Conservation (phyloP, 2,797 vertebrate species). For the Gymnoscopelus braueri region DNA sequence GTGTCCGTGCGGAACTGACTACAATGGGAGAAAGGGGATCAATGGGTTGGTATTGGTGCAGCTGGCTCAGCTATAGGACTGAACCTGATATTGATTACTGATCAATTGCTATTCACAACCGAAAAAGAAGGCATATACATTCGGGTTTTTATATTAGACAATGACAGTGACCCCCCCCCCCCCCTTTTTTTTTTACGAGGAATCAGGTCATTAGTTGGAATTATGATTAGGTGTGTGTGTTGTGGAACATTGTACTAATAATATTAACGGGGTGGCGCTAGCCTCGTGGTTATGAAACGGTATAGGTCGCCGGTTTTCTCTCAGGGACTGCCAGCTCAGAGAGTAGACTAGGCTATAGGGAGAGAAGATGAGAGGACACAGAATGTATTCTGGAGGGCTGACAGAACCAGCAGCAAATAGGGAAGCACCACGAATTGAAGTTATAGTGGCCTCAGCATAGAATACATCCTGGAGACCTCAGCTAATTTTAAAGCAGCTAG, state of each 20-base stretch:
- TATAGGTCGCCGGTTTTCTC: slow-evolving; percentile 47
- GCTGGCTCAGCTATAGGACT: neutral
- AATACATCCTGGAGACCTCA: slow-evolving; percentile 30
- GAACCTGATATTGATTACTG: slow-evolving; percentile 49
- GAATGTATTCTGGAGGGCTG: slow-evolving; percentile 50
- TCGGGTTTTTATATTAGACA: slow-evolving; percentile 2
- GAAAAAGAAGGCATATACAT: slow-evolving; percentile 2
- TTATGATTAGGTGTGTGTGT: slow-evolving; percentile 16
- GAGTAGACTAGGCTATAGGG: too few species aligned
- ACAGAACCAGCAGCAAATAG: slow-evolving; percentile 41
- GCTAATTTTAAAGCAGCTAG: slow-evolving; percentile 5
- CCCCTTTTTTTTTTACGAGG: neutral
- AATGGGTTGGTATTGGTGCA: slow-evolving; percentile 27
- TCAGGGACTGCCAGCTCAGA: slow-evolving; percentile 36
- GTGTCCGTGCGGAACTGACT: slow-evolving; percentile 14
- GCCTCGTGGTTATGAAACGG: neutral
- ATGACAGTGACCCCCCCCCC: neutral
- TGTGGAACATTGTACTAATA: slow-evolving; percentile 56
- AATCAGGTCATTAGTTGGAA: neutral
- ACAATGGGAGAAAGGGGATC: slow-evolving; percentile 31
- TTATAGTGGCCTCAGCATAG: slow-evolving; percentile 40
- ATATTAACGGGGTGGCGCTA: neutral
- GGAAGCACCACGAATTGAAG: slow-evolving; percentile 43
- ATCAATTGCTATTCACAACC: slow-evolving; percentile 29
- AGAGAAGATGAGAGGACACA: slow-evolving; percentile 12